Base-by-base conservation (phyloP, 2,888 invertebrate genomes). In the Drosophila mettleri region DNA sequence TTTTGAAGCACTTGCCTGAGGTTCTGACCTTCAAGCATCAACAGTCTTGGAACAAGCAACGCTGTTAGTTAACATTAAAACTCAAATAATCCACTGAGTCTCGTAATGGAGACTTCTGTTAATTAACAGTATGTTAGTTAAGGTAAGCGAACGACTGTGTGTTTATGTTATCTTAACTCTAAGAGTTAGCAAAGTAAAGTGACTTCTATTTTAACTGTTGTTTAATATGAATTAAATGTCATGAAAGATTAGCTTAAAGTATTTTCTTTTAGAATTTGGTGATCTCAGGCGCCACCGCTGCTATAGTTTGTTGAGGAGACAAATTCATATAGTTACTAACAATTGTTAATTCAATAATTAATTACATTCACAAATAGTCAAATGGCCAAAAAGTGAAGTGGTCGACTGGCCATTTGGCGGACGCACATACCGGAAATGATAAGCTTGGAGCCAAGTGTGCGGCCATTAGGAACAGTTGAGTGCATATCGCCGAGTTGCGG, bases 401-500 rank as follows among this genome's bases (percentile, higher is more conserved):
- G 64, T 22, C 59, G 55, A 45, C 58, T 70, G 75, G 16, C 38
- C 65, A 46, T 61, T 33, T 31, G 46, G 36, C 24, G 38, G 24
- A 46, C 57, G 62, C 24, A 70, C 46, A 67, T 51, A 53, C 63
- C 77, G 78, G 80, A 77, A 83, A 68, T 83, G 71, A 80, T 80
- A 71, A 75, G 74, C 64, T 61, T 45, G 67, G 69, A 78, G 54
- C 45, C 51, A 66, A 72, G 69, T 63, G 38, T 39, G 53, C 36
- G 46, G 20, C 51, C 62, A 84, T 69, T 78, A 80, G 61, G 48
- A 46, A 68, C 68, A 61, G 61, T 45, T 71, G 46, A 67, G 18
- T 66, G 65, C 52, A 49, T 49, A 38, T n/a, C 39, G 33, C 10
- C 29, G 29, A 45, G 59, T 59, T 33, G 27, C 22, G 27, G 39